These are phyloP conservation scores for Heliconius charithonia DNA, from an alignment of 2,888 invertebrate genomes.

Conservation along the genomic window DNA sequence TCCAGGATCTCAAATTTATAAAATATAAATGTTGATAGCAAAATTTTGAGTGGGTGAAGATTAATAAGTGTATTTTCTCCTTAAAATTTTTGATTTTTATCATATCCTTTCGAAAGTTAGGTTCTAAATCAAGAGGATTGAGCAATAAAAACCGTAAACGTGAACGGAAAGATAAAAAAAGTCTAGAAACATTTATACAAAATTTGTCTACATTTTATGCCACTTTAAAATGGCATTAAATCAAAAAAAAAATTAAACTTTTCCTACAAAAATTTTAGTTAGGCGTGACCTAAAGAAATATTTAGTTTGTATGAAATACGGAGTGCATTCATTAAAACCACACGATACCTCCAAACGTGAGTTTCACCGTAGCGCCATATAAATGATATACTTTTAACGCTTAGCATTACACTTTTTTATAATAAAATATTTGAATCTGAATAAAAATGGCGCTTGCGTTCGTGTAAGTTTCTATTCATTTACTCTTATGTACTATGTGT, in stretches of 20 bases:
- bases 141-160: not conserved
- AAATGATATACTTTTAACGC: slow-evolving; percentile 40
- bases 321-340: slow-evolving; percentile 43
- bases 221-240: slow-evolving; percentile 10
- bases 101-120: not conserved
- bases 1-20: too few species aligned
- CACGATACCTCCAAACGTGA: slow-evolving; percentile 41
- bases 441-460: slow-evolving; percentile 5
- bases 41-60: not conserved
- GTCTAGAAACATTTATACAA: not conserved
- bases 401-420: slow-evolving; percentile 26
- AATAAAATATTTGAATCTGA: slow-evolving; percentile 22
- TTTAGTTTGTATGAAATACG: slow-evolving; percentile 40
- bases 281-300: slow-evolving; percentile 44
- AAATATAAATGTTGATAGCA: too few species aligned
- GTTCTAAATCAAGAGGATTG: not conserved
- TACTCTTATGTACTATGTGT: not conserved
- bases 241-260: not conserved
- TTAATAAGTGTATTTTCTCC: not conserved
- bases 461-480: slow-evolving; percentile 8
- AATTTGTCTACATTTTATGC: not conserved
- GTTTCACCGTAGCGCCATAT: slow-evolving; percentile 40
- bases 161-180: not conserved
- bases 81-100: too few species aligned
- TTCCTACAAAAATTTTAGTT: slow-evolving; percentile 25